Evolutionary conservation across 2,888 invertebrate species (phyloP).

Genomic region (Oxyscelio sp.): DNA sequence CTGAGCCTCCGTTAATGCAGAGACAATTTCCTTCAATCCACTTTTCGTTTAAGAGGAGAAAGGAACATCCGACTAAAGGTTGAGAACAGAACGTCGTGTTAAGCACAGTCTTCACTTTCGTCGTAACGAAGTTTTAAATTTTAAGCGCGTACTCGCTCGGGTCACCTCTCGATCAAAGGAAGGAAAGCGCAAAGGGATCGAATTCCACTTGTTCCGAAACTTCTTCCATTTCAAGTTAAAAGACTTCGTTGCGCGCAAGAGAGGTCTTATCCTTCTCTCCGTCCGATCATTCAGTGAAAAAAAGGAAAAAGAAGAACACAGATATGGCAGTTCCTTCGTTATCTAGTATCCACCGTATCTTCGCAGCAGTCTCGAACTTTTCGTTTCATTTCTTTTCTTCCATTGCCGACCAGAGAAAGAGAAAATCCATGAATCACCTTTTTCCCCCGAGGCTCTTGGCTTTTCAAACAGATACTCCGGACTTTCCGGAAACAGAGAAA

Average conservation of each 20-base stretch:
- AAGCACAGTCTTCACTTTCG: constrained; percentile 78
- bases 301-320: constrained; percentile 4
- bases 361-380: constrained; percentile 24
- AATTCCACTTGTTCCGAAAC: constrained; percentile 79
- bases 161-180: constrained; percentile 84
- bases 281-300: constrained; percentile 42
- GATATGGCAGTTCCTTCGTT: constrained; percentile 51
- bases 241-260: constrained; percentile 67
- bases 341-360: constrained; percentile 25
- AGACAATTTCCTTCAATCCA: constrained; percentile 88
- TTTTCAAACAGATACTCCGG: constrained; percentile 67
- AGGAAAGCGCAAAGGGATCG: constrained; percentile 79
- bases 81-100: constrained; percentile 76
- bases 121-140: constrained; percentile 84
- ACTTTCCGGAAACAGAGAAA: constrained; percentile 60
- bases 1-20: constrained; percentile 87
- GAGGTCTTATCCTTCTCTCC: constrained; percentile 45
- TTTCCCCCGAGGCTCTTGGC: constrained; percentile 71
- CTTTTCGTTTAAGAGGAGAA: constrained; percentile 84
- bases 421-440: constrained; percentile 68
- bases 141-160: constrained; percentile 84
- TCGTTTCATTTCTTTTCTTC: constrained; percentile 42
- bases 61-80: constrained; percentile 81
- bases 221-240: constrained; percentile 80
- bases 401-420: constrained; percentile 30